Evolutionary conservation across 2,888 invertebrate genomes (phyloP).

Genomic region (Tenthredo distinguenda): DNA sequence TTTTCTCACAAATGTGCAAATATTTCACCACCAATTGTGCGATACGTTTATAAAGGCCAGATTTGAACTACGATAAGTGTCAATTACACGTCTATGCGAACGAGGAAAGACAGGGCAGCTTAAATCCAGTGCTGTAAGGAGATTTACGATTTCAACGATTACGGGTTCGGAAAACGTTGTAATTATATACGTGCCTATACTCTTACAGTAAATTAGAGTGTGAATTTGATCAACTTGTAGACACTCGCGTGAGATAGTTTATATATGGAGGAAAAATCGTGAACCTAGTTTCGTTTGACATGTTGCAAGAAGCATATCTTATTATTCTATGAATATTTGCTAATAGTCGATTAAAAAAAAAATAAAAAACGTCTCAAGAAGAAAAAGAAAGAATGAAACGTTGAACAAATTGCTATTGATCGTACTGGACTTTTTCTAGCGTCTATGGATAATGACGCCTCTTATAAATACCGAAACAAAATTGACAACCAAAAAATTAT

Average conservation of each 20-base stretch:
- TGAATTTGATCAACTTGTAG: background rate
- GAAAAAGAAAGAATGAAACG: background rate
- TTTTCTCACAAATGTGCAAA: background rate
- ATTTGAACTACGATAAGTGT: background rate
- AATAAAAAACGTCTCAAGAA: too few relatives aligned
- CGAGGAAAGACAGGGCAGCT: background rate
- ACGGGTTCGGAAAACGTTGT: background rate
- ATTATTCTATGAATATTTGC: background rate
- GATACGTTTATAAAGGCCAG: background rate
- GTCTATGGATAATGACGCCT: background rate
- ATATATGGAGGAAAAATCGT: background rate
- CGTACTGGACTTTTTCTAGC: background rate
- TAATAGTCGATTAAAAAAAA: background rate
- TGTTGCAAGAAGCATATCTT: background rate
- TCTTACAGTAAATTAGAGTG: background rate
- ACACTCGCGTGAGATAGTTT: background rate
- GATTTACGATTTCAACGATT: background rate
- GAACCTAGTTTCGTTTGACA: background rate
- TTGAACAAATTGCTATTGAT: background rate
- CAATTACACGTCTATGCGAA: background rate
- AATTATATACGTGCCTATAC: background rate
- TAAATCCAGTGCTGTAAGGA: background rate
- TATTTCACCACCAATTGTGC: background rate
- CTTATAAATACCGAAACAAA: background rate
- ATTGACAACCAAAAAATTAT: slow-evolving; percentile 16